Conservation (phyloP, 2,888 invertebrate species). For the Bimastos eiseni region DNA sequence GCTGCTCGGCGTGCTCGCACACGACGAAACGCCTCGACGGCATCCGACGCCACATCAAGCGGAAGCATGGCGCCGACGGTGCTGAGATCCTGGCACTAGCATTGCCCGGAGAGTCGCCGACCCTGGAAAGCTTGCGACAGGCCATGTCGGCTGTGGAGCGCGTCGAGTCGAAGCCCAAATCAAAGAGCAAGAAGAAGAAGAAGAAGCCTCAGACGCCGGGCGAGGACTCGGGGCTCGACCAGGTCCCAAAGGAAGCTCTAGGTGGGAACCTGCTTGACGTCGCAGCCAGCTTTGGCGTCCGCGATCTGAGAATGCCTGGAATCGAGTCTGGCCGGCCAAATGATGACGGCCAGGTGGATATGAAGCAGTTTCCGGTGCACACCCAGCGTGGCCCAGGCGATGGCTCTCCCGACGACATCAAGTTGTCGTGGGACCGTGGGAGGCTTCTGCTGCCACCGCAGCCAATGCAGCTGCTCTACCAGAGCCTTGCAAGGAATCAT, state of each 20-base stretch:
- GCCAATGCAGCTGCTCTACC: slow-evolving; percentile 31
- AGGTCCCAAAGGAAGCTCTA: slow-evolving; percentile 10
- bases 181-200: slow-evolving; percentile 29
- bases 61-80: slow-evolving; percentile 41
- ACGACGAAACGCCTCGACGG: slow-evolving; percentile 43
- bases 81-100: slow-evolving; percentile 35
- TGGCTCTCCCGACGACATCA: neutral
- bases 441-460: slow-evolving; percentile 28
- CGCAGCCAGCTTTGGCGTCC: slow-evolving; percentile 28
- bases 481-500: slow-evolving; percentile 28
- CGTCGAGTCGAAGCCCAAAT: slow-evolving; percentile 15
- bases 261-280: slow-evolving; percentile 29
- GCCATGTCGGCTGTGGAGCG: slow-evolving; percentile 16
- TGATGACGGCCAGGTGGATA: neutral
- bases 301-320: slow-evolving; percentile 27
- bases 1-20: slow-evolving; percentile 44
- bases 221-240: slow-evolving; percentile 15
- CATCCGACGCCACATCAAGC: slow-evolving; percentile 42
- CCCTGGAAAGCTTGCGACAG: slow-evolving; percentile 18
- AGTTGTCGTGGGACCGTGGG: slow-evolving; percentile 25
- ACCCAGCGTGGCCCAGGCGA: neutral
- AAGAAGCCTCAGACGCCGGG: slow-evolving; percentile 15
- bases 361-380: slow-evolving; percentile 21
- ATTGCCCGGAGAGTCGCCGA: slow-evolving; percentile 16
- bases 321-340: neutral